Evolutionary conservation across 1,140 invertebrate species (phyloP).

Genomic region (Hycleus phaleratus): DNA sequence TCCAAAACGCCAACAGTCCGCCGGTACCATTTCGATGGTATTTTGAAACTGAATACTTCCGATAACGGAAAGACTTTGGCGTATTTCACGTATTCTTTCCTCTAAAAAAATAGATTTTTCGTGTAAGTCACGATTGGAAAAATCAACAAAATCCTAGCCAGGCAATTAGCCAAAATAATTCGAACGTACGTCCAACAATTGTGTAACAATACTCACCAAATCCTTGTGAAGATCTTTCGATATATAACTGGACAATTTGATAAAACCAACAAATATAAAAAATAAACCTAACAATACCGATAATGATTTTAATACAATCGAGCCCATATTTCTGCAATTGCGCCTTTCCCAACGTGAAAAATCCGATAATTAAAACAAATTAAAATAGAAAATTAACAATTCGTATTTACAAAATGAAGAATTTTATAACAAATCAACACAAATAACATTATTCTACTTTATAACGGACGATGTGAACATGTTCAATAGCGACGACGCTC

Average conservation of each 20-base stretch:
- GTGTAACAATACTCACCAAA: slow-evolving; percentile 64
- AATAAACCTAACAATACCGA: slow-evolving; percentile 88
- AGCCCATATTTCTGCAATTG: slow-evolving; percentile 44
- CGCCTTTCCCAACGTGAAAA: too few relatives aligned
- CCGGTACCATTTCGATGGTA: slow-evolving; percentile 89
- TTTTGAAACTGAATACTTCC: slow-evolving; percentile 72
- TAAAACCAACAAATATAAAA: slow-evolving; percentile 89
- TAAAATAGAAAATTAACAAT: neutral
- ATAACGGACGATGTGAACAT: slow-evolving; percentile 13
- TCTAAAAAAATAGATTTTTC: slow-evolving; percentile 53
- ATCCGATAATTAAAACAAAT: too few relatives aligned
- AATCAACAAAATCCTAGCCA: slow-evolving; percentile 33
- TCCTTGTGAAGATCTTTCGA: slow-evolving; percentile 95
- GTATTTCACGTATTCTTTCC: slow-evolving; percentile 94
- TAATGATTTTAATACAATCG: slow-evolving; percentile 81
- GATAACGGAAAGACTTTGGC: slow-evolving; percentile 92
- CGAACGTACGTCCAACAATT: slow-evolving; percentile 22
- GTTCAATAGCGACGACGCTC: slow-evolving; percentile 13
- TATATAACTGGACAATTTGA: slow-evolving; percentile 85
- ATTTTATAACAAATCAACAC: neutral
- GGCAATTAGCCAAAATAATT: slow-evolving; percentile 48
- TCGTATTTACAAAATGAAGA: neutral
- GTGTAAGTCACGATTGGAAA: slow-evolving; percentile 24
- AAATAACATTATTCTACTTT: neutral
- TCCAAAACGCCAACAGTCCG: slow-evolving; percentile 80